These are phyloP conservation scores for Ophion ellenae DNA, from an alignment of 2,888 invertebrate genomes.

Conservation along the genomic window DNA sequence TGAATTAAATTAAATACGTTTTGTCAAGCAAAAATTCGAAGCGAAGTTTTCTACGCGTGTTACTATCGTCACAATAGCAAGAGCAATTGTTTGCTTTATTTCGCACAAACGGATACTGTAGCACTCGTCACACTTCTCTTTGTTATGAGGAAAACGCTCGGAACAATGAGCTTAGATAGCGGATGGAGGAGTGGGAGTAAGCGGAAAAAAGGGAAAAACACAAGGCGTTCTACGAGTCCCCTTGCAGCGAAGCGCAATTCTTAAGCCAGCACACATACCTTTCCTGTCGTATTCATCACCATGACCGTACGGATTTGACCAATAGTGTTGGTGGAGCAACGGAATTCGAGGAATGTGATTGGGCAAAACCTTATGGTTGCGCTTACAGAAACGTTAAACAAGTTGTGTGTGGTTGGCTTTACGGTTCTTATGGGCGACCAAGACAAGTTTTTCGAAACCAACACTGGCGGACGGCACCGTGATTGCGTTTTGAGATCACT, in stretches of 20 bases:
- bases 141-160: slow-evolving; percentile 53
- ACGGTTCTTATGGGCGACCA: no score
- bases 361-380: no score
- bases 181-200: not conserved
- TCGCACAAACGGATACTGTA: slow-evolving; percentile 28
- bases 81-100: slow-evolving; percentile 34
- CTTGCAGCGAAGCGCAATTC: no score
- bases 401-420: no score
- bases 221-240: not conserved
- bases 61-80: slow-evolving; percentile 7
- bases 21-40: not conserved
- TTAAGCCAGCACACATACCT: not conserved
- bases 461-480: no score
- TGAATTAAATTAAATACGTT: slow-evolving; percentile 11
- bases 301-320: not conserved
- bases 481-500: no score
- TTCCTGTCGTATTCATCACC: not conserved
- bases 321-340: not conserved
- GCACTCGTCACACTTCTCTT: slow-evolving; percentile 48
- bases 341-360: not conserved
- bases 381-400: no score
- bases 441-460: no score
- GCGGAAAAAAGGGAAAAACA: not conserved
- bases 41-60: not conserved
- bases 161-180: slow-evolving; percentile 46